Conservation (phyloP, 2,888 invertebrate genomes). For the Luperina testacea region DNA sequence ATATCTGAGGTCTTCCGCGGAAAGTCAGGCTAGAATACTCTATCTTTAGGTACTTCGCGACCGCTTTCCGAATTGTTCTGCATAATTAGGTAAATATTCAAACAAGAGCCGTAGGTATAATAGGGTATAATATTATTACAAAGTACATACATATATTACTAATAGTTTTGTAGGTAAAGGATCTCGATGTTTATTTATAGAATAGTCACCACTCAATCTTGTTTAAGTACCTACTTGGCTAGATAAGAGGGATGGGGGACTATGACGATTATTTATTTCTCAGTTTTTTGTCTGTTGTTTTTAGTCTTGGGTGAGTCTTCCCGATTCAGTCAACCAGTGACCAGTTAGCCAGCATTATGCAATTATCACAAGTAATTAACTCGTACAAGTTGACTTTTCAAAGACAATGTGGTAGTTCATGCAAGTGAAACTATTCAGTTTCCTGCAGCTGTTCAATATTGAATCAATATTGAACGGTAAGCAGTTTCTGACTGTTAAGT, state of each 20-base stretch:
- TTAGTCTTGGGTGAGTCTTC: background rate
- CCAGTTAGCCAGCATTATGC: background rate
- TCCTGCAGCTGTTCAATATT: constrained; percentile 14
- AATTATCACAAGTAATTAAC: background rate
- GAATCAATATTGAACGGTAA: constrained; percentile 56
- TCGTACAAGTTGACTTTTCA: background rate
- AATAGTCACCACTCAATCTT: background rate
- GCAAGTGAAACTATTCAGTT: constrained; percentile 33
- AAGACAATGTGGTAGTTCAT: constrained; percentile 9
- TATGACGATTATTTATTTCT: background rate
- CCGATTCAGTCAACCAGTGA: background rate
- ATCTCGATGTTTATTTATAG: background rate
- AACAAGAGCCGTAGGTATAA: background rate
- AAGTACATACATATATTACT: background rate
- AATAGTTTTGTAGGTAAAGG: background rate
- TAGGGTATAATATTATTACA: background rate
- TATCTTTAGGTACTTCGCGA: background rate
- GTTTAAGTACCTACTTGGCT: background rate
- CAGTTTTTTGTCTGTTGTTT: background rate
- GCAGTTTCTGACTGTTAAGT: constrained; percentile 49
- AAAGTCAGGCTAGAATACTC: background rate
- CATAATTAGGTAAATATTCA: background rate
- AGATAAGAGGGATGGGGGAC: background rate
- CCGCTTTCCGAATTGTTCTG: background rate
- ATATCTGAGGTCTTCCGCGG: background rate